These are phyloP conservation scores for Alectoris magna DNA, from an alignment of 2,797 vertebrate species.

Conservation along the genomic window DNA sequence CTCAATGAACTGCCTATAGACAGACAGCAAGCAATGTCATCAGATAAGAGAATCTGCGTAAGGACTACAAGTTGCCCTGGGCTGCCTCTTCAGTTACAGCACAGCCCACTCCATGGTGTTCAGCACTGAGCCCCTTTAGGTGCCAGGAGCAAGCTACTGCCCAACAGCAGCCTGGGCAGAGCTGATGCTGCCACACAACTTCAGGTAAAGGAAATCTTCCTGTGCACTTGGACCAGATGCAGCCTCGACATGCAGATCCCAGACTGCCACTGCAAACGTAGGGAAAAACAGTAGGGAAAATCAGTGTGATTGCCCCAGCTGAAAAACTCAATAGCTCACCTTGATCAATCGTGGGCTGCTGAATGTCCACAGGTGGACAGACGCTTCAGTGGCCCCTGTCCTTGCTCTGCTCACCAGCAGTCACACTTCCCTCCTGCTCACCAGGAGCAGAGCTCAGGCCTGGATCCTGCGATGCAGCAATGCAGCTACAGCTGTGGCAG, in stretches of 20 bases:
- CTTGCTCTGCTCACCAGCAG: background rate
- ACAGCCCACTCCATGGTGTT: background rate
- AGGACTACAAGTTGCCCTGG: background rate
- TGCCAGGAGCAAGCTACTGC: background rate
- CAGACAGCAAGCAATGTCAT: background rate
- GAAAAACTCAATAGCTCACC: background rate
- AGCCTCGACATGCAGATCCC: background rate
- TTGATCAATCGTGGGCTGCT: background rate
- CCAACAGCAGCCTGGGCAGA: background rate
- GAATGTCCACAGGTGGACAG: background rate
- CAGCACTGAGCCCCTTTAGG: rapidly evolving
- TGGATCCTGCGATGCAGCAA: background rate
- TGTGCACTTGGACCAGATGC: background rate
- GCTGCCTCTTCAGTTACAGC: background rate
- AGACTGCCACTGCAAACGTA: background rate
- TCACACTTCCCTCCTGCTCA: rapidly evolving
- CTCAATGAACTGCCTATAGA: rapidly evolving
- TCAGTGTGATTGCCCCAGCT: background rate
- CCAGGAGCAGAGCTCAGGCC: background rate
- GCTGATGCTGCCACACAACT: background rate
- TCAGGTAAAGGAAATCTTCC: background rate
- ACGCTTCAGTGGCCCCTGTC: rapidly evolving
- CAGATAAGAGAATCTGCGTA: background rate
- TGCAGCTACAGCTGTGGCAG: background rate
- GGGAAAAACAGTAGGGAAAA: background rate